Percentiles rank a stretch among this genome's conserved stretches.
Evolutionary conservation across 2,113 vertebrate genomes (phyloP).

Genomic region (Taxidea taxus): DNA sequence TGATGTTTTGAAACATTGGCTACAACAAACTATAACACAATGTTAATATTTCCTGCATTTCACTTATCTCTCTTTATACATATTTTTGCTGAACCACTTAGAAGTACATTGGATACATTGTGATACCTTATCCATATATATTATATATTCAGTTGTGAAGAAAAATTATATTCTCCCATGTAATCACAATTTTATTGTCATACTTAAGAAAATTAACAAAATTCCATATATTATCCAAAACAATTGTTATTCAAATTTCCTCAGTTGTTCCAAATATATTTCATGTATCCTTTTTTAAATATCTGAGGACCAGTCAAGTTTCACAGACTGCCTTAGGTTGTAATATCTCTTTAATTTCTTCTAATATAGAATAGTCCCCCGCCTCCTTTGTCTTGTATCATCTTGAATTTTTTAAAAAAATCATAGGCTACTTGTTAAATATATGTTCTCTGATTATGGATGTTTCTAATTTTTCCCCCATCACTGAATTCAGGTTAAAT

Average conservation of each 20-base stretch:
- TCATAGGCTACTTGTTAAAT: background rate
- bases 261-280: background rate
- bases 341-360: background rate
- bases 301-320: background rate
- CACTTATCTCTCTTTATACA: background rate
- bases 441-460: background rate
- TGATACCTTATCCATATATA: background rate
- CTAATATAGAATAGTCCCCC: background rate
- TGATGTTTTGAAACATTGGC: background rate
- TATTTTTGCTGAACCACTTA: background rate
- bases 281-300: background rate
- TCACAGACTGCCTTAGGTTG: background rate
- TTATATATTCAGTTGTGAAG: background rate
- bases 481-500: background rate
- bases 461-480: background rate
- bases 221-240: background rate
- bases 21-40: background rate
- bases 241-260: background rate
- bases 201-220: background rate
- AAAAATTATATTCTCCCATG: background rate
- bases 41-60: background rate
- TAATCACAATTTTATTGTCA: background rate
- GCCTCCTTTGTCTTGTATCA: background rate
- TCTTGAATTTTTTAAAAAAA: background rate
- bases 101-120: background rate